Conservation (phyloP, 2,113 vertebrate genomes). For the Otis tarda region DNA sequence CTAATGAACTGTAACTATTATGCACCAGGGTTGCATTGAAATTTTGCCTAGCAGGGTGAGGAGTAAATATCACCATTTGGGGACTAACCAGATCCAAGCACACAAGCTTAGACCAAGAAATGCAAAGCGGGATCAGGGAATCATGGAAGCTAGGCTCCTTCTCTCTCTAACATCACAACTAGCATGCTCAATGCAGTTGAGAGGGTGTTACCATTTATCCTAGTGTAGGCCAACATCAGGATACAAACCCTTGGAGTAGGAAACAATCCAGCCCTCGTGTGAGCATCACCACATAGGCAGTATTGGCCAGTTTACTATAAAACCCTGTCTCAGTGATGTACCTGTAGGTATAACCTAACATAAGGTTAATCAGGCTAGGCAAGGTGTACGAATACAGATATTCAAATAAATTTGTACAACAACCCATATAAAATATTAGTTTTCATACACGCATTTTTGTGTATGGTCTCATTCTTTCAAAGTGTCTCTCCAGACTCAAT, state of each 20-base stretch:
- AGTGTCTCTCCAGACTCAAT: background rate
- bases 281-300: background rate
- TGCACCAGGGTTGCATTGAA: background rate
- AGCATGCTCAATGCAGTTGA: rapidly evolving
- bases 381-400: background rate
- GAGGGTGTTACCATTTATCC: background rate
- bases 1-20: background rate
- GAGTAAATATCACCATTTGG: background rate
- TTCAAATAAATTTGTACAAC: background rate
- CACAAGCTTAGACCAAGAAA: background rate
- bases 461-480: background rate
- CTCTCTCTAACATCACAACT: background rate
- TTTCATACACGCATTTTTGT: background rate
- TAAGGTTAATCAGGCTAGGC: background rate
- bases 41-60: background rate
- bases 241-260: rapidly evolving
- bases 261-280: background rate
- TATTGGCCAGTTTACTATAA: background rate
- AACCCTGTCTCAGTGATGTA: background rate
- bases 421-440: background rate
- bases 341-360: background rate
- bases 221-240: background rate
- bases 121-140: background rate
- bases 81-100: background rate
- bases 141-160: background rate